Base-by-base conservation (phyloP, 2,113 vertebrate genomes). In the Gobius niger region DNA sequence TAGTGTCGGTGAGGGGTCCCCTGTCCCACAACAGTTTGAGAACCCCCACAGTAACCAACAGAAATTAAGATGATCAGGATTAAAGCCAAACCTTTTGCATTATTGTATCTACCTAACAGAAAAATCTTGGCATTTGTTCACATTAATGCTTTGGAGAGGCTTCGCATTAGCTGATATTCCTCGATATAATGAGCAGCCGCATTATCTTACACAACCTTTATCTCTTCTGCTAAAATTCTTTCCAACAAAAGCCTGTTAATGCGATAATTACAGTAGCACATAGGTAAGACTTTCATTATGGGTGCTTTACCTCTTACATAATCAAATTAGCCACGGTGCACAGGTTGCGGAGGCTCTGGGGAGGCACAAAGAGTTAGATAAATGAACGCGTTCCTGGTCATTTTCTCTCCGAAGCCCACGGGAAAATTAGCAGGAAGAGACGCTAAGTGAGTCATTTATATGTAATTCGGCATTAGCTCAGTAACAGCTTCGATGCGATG, bases 311-410 rank as follows among this genome's bases (percentile, higher is more conserved):
- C 54, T 60, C 41, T 19, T 63, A 44, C 61, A 63, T 47, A 63
- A 63, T 63, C 42, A 46, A 63, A 46, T 19, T 47, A 63, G n/a
- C 42, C 16, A 18, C 14, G 11, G 61, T 19, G 61, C 42, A 19
- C 44, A 44, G 44, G 44, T 12, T 63, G 59, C 13, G 4, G 44
- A 47, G 57, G 40, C 57, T 60, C 57, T 10, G 57, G 57, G 57
- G 57, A 60, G 34, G 16, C 40, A 62, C 44, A 47, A 63, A 63
- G 42, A 63, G 61, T 16, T 7, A 63, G 61, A 63, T 63, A 47
- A 63, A 63, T 63, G 44, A 10, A 12, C 16, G 9, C 15, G 15
- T 63, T 18, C 61, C 61, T 47, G 61, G n/a, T 63, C 42, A 63
- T 63, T 63, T 63, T 63, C 61, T 6, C 42, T 47, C 19, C 19